phyloP scores from a whole-genome alignment of 2,113 vertebrate species.

The Mustelus asterias region DNA sequence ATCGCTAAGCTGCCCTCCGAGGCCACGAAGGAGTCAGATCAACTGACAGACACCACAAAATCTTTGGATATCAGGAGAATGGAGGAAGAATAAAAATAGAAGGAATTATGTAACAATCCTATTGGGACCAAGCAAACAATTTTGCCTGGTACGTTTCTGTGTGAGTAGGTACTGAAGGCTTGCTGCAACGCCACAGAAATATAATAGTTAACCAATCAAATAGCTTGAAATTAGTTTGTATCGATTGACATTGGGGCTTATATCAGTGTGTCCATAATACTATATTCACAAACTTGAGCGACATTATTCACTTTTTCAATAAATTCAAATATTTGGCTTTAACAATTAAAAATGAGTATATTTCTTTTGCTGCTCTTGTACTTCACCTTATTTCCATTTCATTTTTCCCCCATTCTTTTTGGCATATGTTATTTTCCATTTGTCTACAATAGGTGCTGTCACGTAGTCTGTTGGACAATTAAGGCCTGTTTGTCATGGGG shows the following conservation, averaged over 20 bases:
- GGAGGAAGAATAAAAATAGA: constrained; percentile 53
- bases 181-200: not conserved
- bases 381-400: not conserved
- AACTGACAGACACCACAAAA: constrained; percentile 44
- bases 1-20: constrained; percentile 38
- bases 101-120: not conserved
- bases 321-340: constrained; percentile 24
- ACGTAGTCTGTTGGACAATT: not conserved
- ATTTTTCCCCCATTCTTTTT: not conserved
- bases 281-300: not conserved
- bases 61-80: constrained; percentile 49
- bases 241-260: not conserved
- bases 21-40: constrained; percentile 42
- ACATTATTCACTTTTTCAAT: constrained; percentile 4
- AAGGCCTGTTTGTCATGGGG: not conserved
- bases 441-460: too few species aligned
- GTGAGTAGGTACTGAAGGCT: constrained; percentile 32
- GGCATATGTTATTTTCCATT: not conserved
- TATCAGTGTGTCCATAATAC: not conserved
- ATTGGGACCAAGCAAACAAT: constrained; percentile 44
- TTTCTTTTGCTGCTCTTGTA: not conserved
- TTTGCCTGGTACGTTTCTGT: constrained; percentile 43
- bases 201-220: not conserved
- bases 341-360: not conserved
- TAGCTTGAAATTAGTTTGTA: not conserved